A percentile compares a stretch with the other conserved stretches of the same genome.
phyloP scores from a whole-genome alignment of 2,113 vertebrate genomes.

The Heterotilapia buettikoferi region DNA sequence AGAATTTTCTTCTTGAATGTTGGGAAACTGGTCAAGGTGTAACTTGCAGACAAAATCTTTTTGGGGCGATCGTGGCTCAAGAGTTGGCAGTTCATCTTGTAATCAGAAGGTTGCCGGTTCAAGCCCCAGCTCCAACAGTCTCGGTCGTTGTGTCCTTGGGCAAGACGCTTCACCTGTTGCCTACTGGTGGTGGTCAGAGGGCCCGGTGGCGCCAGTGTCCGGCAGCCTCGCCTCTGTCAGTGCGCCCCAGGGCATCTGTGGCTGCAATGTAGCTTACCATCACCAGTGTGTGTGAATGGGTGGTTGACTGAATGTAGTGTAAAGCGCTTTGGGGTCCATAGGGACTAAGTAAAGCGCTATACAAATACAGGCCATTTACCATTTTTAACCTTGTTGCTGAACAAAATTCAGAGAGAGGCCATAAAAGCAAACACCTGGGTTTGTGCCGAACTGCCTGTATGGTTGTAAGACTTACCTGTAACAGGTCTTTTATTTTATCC shows the following conservation, averaged over 20 bases:
- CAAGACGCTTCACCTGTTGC: no score
- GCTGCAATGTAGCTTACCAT: background rate
- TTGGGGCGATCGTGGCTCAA: background rate
- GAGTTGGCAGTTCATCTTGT: accelerated
- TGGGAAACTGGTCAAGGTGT: background rate
- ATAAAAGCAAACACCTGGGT: background rate
- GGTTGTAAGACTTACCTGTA: background rate
- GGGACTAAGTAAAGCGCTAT: background rate
- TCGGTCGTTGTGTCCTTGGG: no score
- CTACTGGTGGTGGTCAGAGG: no score
- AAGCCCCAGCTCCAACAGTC: accelerated
- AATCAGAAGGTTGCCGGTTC: background rate
- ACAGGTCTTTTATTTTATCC: background rate
- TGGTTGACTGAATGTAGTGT: background rate
- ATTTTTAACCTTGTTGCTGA: background rate
- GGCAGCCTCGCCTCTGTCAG: no score
- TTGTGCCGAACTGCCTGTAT: background rate
- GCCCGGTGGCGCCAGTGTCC: no score
- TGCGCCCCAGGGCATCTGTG: background rate
- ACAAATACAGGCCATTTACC: background rate
- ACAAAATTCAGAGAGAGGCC: background rate
- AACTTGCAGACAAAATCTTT: background rate
- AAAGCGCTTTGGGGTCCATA: background rate
- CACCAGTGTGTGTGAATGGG: background rate
- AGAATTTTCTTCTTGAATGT: background rate